Evolutionary conservation across 1,140 invertebrate species (phyloP).

Genomic region (Ceratosolen solmsi): DNA sequence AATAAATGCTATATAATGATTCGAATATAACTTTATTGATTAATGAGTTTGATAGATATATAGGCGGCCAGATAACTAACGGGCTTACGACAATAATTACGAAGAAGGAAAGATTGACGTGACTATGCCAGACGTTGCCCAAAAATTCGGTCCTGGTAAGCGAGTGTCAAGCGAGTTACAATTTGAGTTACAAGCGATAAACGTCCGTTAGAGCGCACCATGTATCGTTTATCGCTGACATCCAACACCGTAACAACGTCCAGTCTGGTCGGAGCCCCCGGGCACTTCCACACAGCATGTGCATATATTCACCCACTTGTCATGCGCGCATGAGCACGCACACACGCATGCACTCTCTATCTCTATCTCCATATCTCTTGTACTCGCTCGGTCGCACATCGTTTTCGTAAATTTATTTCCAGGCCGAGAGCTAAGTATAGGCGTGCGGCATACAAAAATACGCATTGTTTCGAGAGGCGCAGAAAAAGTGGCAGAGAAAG

Average conservation of each 20-base stretch:
- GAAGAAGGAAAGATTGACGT: background rate
- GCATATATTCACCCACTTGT: too few relatives aligned
- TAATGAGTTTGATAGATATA: background rate
- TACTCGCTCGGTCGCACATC: conserved; percentile 13
- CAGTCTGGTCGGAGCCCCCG: background rate
- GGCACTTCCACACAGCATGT: conserved; percentile 9
- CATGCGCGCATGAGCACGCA: too few relatives aligned
- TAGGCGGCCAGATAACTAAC: background rate
- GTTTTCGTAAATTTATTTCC: conserved; percentile 54
- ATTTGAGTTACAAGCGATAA: conserved; percentile 4
- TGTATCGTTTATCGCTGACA: conserved; percentile 41
- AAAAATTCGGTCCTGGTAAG: too few relatives aligned
- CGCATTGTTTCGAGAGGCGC: conserved; percentile 59
- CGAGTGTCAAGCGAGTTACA: background rate
- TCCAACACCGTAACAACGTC: conserved; percentile 44
- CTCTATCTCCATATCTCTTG: background rate
- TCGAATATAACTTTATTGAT: background rate
- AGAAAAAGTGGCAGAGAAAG: conserved; percentile 11
- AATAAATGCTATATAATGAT: too few relatives aligned
- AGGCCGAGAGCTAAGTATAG: conserved; percentile 49
- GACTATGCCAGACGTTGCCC: conserved; percentile 6
- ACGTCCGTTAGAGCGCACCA: background rate
- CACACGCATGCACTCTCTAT: background rate
- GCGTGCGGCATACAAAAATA: conserved; percentile 57
- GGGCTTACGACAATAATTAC: conserved; percentile 6